phyloP scores from a whole-genome alignment of 2,797 vertebrate genomes.

The Sebastolobus altivelis region DNA sequence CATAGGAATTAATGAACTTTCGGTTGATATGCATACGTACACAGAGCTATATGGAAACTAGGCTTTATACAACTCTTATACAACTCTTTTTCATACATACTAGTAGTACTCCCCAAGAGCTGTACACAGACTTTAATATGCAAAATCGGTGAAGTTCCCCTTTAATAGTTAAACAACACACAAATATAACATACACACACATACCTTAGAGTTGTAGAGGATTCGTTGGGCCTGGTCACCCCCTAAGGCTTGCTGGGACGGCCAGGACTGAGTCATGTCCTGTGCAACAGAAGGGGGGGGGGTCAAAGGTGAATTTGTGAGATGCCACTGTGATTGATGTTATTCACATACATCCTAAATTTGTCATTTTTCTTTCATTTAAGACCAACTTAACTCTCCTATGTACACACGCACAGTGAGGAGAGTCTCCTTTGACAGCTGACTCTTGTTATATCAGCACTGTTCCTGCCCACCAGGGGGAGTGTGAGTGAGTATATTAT shows the following conservation, averaged over 20 bases:
- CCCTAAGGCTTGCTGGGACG: conserved; percentile 89
- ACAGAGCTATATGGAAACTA: no score
- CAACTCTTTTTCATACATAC: not conserved
- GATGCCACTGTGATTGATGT: conserved; percentile 51
- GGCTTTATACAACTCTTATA: not conserved
- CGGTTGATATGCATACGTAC: no score
- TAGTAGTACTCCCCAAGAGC: not conserved
- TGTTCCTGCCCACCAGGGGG: conserved; percentile 55
- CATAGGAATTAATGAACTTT: no score
- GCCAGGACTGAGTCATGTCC: conserved; percentile 97
- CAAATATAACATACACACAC: conserved; percentile 7
- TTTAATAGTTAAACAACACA: conserved; percentile 20
- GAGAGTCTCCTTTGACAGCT: conserved; percentile 22
- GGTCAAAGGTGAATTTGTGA: conserved; percentile 66
- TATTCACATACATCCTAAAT: conserved; percentile 36
- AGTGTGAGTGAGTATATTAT: conserved; percentile 20
- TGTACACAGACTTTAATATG: not conserved
- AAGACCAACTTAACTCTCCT: conserved; percentile 1
- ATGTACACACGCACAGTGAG: conserved; percentile 12
- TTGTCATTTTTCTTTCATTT: conserved; percentile 32
- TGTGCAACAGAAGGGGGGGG: conserved; percentile 69
- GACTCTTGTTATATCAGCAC: conserved; percentile 27
- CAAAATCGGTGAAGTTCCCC: fast-evolving
- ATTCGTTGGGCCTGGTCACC: conserved; percentile 89
- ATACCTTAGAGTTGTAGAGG: conserved; percentile 91